Evolutionary conservation across 2,797 vertebrate genomes (phyloP).

Genomic region (Chelidonichthys spinosus): DNA sequence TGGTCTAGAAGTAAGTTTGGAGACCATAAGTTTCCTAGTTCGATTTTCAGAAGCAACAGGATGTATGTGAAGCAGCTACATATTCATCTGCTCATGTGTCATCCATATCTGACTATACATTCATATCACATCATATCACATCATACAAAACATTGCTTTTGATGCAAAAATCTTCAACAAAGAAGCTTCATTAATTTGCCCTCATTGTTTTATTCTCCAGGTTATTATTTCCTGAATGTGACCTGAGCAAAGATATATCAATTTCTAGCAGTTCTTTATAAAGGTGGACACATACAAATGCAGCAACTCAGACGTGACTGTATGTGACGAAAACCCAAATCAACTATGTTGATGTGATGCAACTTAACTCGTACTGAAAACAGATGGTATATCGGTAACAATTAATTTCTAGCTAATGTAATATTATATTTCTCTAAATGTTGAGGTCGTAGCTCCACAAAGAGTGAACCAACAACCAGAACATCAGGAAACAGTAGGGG

Average conservation of each 20-base stretch:
- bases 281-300: constrained; percentile 26
- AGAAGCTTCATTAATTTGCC: constrained; percentile 13
- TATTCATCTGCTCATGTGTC: neutral
- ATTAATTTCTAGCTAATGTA: constrained; percentile 41
- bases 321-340: constrained; percentile 42
- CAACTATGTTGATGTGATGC: constrained; percentile 41
- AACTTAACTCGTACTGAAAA: constrained; percentile 32
- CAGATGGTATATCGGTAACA: constrained; percentile 34
- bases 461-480: constrained; percentile 31
- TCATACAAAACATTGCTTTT: constrained; percentile 23
- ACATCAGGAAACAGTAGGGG: constrained; percentile 46
- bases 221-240: constrained; percentile 22
- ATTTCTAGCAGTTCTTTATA: constrained; percentile 9
- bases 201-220: constrained; percentile 9
- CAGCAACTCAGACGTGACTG: constrained; percentile 29
- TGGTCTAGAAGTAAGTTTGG: constrained; percentile 21
- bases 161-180: constrained; percentile 16
- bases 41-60: constrained; percentile 22
- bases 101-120: constrained; percentile 1
- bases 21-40: constrained; percentile 36
- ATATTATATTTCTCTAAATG: constrained; percentile 35
- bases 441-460: constrained; percentile 19
- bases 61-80: constrained; percentile 1
- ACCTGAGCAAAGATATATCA: constrained; percentile 15
- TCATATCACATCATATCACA: neutral